phyloP scores from a whole-genome alignment of 2,888 invertebrate genomes.

The Dynastes hyllus region DNA sequence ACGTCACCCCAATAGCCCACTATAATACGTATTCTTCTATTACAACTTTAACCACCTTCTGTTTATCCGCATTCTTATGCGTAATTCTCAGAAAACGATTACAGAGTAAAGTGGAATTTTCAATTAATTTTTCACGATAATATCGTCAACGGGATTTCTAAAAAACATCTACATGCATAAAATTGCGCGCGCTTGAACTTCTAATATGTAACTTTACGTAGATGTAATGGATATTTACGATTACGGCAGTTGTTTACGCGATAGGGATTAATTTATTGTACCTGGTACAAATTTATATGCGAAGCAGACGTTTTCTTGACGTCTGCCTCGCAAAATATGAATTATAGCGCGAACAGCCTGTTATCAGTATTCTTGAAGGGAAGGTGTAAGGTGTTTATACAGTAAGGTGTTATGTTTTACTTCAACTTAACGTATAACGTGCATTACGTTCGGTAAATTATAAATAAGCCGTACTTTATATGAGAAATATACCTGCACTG shows the following conservation, averaged over 20 bases:
- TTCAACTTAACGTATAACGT: conserved; percentile 20
- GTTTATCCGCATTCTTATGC: no score
- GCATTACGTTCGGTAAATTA: conserved; percentile 36
- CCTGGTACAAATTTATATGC: conserved; percentile 19
- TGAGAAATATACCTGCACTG: conserved; percentile 19
- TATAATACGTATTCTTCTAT: no score
- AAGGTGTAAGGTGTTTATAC: conserved; percentile 20
- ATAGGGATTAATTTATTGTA: conserved; percentile 21
- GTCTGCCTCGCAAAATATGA: conserved; percentile 36
- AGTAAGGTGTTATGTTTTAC: conserved; percentile 39
- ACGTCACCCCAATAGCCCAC: no score
- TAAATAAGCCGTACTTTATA: conserved; percentile 23
- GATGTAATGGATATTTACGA: background rate
- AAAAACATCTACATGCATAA: background rate
- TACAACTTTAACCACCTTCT: no score
- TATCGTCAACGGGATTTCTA: background rate
- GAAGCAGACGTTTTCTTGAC: conserved; percentile 24
- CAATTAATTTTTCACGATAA: no score
- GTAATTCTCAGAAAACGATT: no score
- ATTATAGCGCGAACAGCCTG: conserved; percentile 22
- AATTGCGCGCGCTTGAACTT: background rate
- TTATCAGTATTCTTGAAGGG: conserved; percentile 12
- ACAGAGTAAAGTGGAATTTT: no score
- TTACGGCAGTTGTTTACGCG: conserved; percentile 24
- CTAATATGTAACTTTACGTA: conserved; percentile 14